Base-by-base conservation (phyloP, 2,797 vertebrate genomes). In the Gymnoscopelus microlampas region DNA sequence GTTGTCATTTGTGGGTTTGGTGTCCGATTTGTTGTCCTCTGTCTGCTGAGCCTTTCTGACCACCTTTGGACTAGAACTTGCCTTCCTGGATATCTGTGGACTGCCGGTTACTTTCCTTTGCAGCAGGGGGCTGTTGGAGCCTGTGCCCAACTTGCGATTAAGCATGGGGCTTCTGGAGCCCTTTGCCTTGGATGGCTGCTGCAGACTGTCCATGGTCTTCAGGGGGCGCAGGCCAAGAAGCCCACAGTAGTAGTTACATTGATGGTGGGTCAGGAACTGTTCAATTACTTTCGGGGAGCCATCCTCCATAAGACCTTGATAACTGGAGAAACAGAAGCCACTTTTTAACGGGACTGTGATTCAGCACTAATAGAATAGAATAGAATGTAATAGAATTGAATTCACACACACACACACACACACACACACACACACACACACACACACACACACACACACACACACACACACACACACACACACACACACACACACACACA, bases 251-350 rank as follows among this genome's bases (percentile, higher is more conserved):
- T 47, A 92, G 89, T 95, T 98, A 84, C 98, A 99, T 65, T 93
- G 95, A 90, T 99, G 98, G 47, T 92, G 56, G 0, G 90, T 78
- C 0, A 83, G 71, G 26, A 99, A 99, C 81, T 96, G 95, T 77
- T 99, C 96, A 32, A 99, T 90, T 65, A 97, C 84, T 49, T 95
- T 92, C 0, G 96, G 96, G 55, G 92, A 95, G 15, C 93, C 95
- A 68, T 84, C 85, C 62, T 97, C 96, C 69, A 97, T 96, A 73
- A 99, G 93, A 66, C 97, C 96, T 89, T 99, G 98, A 90, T 97
- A 99, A 87, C 98, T 99, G 92, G 39, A 56, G 90, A 86, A n/a
- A 85, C 5, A 78, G n/a, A 48, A 7, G 3, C 51, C 19, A 83
- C 0, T n/a, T 57, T 53, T 68, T 47, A 58, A 26, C 75, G 0